These are phyloP conservation scores for Macroglossus sobrinus DNA, from an alignment of 2,113 vertebrate species.

Conservation along the genomic window DNA sequence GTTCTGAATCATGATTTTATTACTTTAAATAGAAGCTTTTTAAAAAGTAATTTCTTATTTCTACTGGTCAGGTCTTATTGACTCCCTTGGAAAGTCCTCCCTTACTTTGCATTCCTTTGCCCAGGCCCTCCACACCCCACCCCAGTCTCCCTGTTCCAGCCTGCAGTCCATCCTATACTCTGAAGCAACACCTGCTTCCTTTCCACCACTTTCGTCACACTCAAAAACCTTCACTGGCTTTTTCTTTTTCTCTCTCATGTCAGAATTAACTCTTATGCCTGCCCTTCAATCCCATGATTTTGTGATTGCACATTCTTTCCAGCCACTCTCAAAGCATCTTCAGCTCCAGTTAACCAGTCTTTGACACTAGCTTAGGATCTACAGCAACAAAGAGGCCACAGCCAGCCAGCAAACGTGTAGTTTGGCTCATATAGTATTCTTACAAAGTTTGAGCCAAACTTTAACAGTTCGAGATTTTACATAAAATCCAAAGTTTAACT, in stretches of 20 bases:
- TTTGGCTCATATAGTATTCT: neutral
- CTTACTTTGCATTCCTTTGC: neutral
- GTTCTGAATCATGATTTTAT: conserved; percentile 18
- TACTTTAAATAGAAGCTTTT: neutral
- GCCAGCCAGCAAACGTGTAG: neutral
- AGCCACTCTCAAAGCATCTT: neutral
- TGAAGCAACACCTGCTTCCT: neutral
- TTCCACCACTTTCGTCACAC: neutral
- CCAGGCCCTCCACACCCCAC: neutral
- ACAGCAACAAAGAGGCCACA: neutral
- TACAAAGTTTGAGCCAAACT: neutral
- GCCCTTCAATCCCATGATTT: neutral
- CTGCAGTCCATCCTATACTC: neutral
- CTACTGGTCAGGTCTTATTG: neutral
- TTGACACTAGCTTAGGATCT: neutral
- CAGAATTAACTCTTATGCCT: neutral
- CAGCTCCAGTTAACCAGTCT: neutral
- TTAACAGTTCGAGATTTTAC: neutral
- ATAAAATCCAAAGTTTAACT: neutral
- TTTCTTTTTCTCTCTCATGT: neutral
- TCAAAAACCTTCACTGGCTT: neutral
- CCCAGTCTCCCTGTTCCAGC: neutral
- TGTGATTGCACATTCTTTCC: neutral
- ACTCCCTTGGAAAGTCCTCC: conserved; percentile 45
- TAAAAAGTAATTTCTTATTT: neutral